These are phyloP conservation scores for Pseudois nayaur DNA, from an alignment of 2,113 vertebrate genomes.

Conservation along the genomic window DNA sequence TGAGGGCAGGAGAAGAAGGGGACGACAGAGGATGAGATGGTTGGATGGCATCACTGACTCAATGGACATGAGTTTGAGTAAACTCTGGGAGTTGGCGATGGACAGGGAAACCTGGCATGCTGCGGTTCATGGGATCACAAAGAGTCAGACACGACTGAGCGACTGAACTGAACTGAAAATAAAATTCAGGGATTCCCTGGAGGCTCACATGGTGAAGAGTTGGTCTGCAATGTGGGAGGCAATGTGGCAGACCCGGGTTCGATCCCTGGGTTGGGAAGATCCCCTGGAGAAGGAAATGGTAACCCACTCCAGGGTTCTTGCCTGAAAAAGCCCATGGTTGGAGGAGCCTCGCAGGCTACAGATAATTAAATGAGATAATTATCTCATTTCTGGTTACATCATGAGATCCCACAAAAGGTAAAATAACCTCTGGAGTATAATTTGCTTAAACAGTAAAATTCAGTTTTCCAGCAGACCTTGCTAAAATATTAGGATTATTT, in stretches of 20 bases:
- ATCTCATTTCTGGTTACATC: background rate
- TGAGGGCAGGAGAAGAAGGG: too few relatives aligned
- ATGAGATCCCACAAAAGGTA: background rate
- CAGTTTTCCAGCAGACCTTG: background rate
- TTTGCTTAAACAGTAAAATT: background rate
- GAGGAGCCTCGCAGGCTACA: background rate
- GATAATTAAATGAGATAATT: background rate
- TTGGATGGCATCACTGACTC: too few relatives aligned
- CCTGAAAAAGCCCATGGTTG: background rate
- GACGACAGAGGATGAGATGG: too few relatives aligned
- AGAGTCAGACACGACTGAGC: rapidly evolving
- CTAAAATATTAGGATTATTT: background rate
- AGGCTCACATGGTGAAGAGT: background rate
- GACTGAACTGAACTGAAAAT: too few relatives aligned
- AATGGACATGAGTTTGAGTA: too few relatives aligned
- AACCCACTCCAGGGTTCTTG: background rate
- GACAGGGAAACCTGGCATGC: too few relatives aligned
- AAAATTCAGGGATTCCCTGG: background rate
- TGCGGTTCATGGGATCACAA: too few relatives aligned
- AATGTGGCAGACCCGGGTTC: background rate
- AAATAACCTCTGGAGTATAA: background rate
- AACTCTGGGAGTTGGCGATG: too few relatives aligned
- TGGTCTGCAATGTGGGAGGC: background rate
- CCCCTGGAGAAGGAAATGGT: background rate
- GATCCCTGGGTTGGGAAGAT: background rate